Percentiles rank a stretch among this genome's conserved stretches.
Conservation (phyloP, 2,888 invertebrate species). For the Leucoma salicis region DNA sequence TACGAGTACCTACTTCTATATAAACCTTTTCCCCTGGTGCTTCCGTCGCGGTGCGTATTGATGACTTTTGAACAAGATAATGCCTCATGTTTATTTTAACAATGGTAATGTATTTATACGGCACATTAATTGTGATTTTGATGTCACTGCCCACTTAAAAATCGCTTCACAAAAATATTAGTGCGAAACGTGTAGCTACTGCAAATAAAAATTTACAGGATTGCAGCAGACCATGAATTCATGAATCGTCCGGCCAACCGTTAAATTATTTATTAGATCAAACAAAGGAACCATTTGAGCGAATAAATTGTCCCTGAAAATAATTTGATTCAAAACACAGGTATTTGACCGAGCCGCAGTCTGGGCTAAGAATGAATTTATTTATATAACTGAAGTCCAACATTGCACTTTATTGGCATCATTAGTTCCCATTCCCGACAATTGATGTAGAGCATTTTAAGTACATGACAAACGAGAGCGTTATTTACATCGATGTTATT, state of each 20-base stretch:
- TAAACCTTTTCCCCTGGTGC: constrained; percentile 14
- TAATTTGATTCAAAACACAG: constrained; percentile 67
- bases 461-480: constrained; percentile 48
- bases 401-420: constrained; percentile 50
- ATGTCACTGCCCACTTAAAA: constrained; percentile 42
- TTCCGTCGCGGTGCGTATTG: constrained; percentile 14
- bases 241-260: constrained; percentile 39
- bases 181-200: constrained; percentile 33
- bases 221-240: constrained; percentile 52
- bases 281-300: constrained; percentile 59
- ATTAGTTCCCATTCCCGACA: constrained; percentile 53
- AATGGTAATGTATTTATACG: constrained; percentile 37
- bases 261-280: constrained; percentile 64
- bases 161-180: constrained; percentile 39
- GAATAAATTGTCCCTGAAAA: constrained; percentile 56
- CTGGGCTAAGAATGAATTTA: constrained; percentile 54
- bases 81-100: constrained; percentile 32
- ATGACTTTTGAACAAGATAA: constrained; percentile 34
- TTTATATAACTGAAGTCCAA: constrained; percentile 51
- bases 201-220: constrained; percentile 46
- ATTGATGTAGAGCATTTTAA: constrained; percentile 51
- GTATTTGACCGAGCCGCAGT: constrained; percentile 67
- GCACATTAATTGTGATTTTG: constrained; percentile 40
- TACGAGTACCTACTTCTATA: constrained; percentile 6
- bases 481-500: constrained; percentile 39